Percentiles rank a stretch among this genome's conserved stretches.
These are phyloP conservation scores for Autographa pulchrina DNA, from an alignment of 2,888 invertebrate genomes.

Conservation along the genomic window DNA sequence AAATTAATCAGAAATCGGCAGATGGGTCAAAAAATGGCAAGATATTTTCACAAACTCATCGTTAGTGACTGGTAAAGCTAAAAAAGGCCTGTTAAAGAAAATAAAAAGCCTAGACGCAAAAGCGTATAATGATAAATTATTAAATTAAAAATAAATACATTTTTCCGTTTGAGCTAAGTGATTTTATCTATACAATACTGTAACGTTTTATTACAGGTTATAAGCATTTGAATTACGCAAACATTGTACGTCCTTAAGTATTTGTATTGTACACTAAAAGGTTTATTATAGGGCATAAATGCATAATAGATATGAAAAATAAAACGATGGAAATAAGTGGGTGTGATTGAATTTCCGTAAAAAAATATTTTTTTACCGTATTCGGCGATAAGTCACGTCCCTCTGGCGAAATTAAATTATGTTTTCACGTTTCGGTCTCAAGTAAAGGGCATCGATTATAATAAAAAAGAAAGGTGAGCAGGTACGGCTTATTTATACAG, in stretches of 20 bases:
- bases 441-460: neutral
- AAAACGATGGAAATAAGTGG: neutral
- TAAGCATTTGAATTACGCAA: too few relatives aligned
- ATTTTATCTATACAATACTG: too few relatives aligned
- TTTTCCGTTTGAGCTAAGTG: neutral
- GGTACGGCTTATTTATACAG: neutral
- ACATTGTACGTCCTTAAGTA: too few relatives aligned
- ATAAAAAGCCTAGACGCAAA: neutral
- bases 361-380: neutral
- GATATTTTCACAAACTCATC: too few relatives aligned
- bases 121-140: neutral
- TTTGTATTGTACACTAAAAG: neutral
- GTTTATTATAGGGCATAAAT: too few relatives aligned
- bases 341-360: neutral
- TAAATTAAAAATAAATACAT: neutral
- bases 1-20: too few relatives aligned
- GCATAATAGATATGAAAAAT: neutral
- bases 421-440: conserved; percentile 1
- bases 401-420: neutral
- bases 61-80: too few relatives aligned
- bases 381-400: neutral
- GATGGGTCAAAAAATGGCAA: too few relatives aligned
- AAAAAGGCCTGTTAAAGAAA: neutral
- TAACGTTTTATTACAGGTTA: too few relatives aligned
- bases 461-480: neutral